Base-by-base conservation (phyloP, 1,140 invertebrate genomes). In the Ostrea denselamellosa region DNA sequence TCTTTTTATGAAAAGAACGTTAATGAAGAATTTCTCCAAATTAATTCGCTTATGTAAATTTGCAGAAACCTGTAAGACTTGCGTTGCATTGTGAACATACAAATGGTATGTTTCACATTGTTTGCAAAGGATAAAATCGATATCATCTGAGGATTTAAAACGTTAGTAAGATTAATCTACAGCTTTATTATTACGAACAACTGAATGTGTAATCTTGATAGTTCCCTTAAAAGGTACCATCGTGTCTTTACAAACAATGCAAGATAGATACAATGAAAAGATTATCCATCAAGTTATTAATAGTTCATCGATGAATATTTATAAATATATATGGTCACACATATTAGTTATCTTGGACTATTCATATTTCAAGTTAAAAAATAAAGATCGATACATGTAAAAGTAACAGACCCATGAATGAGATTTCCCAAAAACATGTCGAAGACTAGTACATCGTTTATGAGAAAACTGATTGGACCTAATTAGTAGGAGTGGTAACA, bases 101-200 rank as follows among this genome's bases (percentile, higher is more conserved):
- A 77, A 77, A 77, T 77, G 22, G 68, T 77, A 77, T 77, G 28
- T 77, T 28, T 25, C 12, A 14, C 25, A 77, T 77, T 28, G 68
- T 34, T 77, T 77, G 68, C 25, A 77, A 34, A 77, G 68, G 28
- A 22, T 77, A 77, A 77, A 77, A 77, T 77, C 68, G 68, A 77
- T 77, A 77, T 77, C 68, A 77, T 77, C 68, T 5, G 25, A 22
- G 68, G 68, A 34, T 77, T 77, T 77, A 77, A 77, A 77, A 77
- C 68, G 68, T 34, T 77, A 77, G 68, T 77, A 44, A 44, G 34
- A 44, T 44, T 44, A 44, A 44, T 44, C 34, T 44, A 28, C 68
- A 77, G 68, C 34, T 77, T 77, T 77, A 34, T 77, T 77, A 34
- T 34, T 28, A 77, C 28, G 28, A 77, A 77, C 68, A 77, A 77